Evolutionary conservation across 1,140 invertebrate species (phyloP), one percentile per base, ranked within the genome.

Genomic region (Calliopsis andreniformis): DNA sequence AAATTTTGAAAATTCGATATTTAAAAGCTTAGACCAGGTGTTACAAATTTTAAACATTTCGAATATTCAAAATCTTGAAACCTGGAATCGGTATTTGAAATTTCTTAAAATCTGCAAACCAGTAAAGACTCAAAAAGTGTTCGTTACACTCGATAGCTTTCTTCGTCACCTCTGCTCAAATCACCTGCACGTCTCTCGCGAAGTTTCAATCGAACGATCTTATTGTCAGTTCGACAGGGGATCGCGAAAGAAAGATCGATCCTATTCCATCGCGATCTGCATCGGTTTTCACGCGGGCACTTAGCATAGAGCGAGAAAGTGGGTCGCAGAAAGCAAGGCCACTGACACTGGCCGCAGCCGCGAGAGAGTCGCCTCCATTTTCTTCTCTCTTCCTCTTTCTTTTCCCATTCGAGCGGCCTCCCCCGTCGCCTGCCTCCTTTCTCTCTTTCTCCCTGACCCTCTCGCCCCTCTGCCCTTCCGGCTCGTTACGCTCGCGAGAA

Each of bases 311-410:
- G 62, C 75, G 87, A 88, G 89, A 91, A 92, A 92, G 91, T 92
- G 82, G 91, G 91, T 91, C 90, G 89, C 91, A 92, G 90, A 92
- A 92, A 92, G 90, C 91, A 92, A 92, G 91, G 91, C 89, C 90
- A 92, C 89, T 92, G 90, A 92, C 91, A 91, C 90, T 91, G 89
- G 86, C 79, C 67, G 70, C 78, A 82, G 51, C 80, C 79, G 70
- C 79, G 84, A 87, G 82, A 87, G 79, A 88, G 86, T 75, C 75
- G 49, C 78, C 82, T 86, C 83, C 58, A 55, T 71, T 85, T 72
- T 72, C 81, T 79, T 76, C 61, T 67, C 80, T 79, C 67, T 69
- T 51, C 68, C 49, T 58, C 51, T 47, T 43, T 79, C 66, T 77
- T 73, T 55, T 68, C 49, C 61, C 70, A 28, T 12, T 16, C 2